phyloP scores from a whole-genome alignment of 2,797 vertebrate genomes.

The Oceanodroma leucorhoa region DNA sequence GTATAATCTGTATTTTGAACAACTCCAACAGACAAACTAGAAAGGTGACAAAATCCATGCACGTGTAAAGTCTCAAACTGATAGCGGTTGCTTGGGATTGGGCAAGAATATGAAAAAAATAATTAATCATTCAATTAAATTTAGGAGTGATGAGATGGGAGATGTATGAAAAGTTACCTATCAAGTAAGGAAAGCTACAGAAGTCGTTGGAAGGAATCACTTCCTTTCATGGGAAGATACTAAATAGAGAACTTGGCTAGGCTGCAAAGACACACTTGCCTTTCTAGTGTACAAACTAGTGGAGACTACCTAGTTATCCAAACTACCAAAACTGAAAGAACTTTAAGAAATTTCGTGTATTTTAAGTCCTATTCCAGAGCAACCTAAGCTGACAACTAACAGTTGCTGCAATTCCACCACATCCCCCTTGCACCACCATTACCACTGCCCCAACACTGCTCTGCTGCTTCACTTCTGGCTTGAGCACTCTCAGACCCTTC shows the following conservation, averaged over 20 bases:
- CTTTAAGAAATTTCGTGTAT: neutral
- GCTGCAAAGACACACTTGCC: neutral
- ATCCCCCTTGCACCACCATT: neutral
- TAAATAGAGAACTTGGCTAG: neutral
- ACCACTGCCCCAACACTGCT: neutral
- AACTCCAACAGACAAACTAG: neutral
- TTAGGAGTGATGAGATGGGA: neutral
- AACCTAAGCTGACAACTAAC: neutral
- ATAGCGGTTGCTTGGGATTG: neutral
- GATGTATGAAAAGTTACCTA: neutral
- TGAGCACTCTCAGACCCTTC: neutral
- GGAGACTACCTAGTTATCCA: neutral
- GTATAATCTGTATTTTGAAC: neutral
- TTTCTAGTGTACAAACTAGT: neutral
- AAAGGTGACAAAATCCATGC: neutral
- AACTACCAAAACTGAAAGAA: neutral
- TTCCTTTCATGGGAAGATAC: neutral
- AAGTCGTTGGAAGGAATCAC: neutral
- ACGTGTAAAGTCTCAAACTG: neutral
- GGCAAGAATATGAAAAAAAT: neutral
- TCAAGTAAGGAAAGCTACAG: neutral
- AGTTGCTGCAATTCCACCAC: neutral
- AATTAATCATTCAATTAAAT: neutral
- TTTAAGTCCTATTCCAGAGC: neutral
- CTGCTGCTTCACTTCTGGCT: neutral